Conservation (phyloP, 1,140 invertebrate species). For the Panulirus ornatus region DNA sequence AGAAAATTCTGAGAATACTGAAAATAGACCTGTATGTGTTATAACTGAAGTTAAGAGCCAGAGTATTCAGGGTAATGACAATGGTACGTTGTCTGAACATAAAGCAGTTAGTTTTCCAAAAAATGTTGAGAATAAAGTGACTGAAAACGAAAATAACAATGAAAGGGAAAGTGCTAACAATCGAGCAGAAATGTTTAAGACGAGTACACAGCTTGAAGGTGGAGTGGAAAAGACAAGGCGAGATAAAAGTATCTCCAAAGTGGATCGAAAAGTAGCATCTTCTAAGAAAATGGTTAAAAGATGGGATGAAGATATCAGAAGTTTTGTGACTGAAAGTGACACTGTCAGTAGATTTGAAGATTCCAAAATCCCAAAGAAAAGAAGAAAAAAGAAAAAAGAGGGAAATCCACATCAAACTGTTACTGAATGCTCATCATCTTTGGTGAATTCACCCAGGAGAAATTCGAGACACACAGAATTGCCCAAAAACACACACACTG, state of each 20-base stretch:
- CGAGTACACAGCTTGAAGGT: not conserved
- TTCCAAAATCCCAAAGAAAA: not conserved
- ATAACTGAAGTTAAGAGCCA: not conserved
- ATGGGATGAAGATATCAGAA: conserved; percentile 4
- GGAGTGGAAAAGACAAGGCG: not conserved
- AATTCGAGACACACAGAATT: not conserved
- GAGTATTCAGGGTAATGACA: not conserved
- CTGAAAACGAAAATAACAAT: not conserved
- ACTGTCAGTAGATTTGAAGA: not conserved
- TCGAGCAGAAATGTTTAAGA: not conserved
- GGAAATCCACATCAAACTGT: too few species aligned
- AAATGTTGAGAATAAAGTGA: not conserved
- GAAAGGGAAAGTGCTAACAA: not conserved
- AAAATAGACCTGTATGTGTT: not conserved
- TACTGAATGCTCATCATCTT: too few species aligned
- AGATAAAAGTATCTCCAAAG: not conserved
- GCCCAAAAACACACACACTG: not conserved
- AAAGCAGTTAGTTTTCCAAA: not conserved
- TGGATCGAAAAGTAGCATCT: not conserved
- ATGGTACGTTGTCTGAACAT: not conserved
- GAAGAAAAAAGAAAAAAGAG: not conserved
- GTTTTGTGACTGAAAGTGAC: not conserved
- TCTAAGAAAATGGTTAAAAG: not conserved
- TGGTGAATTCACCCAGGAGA: not conserved
- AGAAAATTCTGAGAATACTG: not conserved